Evolutionary conservation across 2,797 vertebrate genomes (phyloP), one percentile per base, ranked within the genome.

Genomic region (Sebastes oblongus): DNA sequence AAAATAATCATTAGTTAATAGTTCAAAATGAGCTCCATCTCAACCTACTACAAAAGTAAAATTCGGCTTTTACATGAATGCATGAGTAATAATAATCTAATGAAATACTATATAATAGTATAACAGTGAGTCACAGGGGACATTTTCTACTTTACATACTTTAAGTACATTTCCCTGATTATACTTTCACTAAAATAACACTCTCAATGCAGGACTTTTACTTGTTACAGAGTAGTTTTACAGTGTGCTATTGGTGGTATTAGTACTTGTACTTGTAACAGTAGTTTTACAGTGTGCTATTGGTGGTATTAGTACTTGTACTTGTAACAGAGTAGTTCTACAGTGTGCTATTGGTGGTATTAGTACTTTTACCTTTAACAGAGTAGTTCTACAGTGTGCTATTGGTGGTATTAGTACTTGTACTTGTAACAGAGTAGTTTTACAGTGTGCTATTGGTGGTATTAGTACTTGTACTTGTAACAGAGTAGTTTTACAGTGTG

Each of bases 1-100:
- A 64, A 64, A 36, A 36, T 6, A 5, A 61, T n/a, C 1, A 61
- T 32, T 30, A 32, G 60, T 36, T 34, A 62, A 36, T 36, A 27
- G 16, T 60, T 60, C 0, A 60, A 60, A 60, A 60, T 20, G 7
- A 60, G 60, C 20, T 62, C 30, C 59, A 32, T 20, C 29, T 60
- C 59, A 0, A 32, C 0, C 25, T 0, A 30, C 58, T 30, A 30
- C 65, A 20, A 30, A 0, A 67, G 3, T 13, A 30, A 8, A 62
- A 34, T 34, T 0, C 20, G 22, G 9, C 39, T 29, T 66, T 67
- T 30, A 29, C 9, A 11, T 20, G 7, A 52, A 13, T 52, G 25
- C 0, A 20, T 1, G 0, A 29, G 16, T 50, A 50, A 0, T n/a
- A 7, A 7, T 50, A 66, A 10, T 12, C 3, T 3, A 66, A 18